A percentile compares a stretch with the other conserved stretches of the same genome.
Conservation (phyloP, 2,888 invertebrate species). For the Falcaria lacertinaria region DNA sequence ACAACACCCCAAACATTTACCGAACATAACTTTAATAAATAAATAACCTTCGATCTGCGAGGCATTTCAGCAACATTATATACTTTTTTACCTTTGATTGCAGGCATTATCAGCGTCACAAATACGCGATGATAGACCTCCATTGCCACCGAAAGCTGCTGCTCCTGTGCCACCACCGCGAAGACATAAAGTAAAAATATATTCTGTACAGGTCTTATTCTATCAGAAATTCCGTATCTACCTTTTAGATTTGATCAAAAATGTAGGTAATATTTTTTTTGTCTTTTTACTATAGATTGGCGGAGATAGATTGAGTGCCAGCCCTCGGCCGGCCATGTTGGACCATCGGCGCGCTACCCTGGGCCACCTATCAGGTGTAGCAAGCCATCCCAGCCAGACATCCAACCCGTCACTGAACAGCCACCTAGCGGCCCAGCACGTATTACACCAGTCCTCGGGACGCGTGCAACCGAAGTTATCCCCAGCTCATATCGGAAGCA, state of each 20-base stretch:
- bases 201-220: not conserved
- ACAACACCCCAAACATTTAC: no score
- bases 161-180: conserved; percentile 74
- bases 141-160: conserved; percentile 66
- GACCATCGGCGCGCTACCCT: conserved; percentile 54
- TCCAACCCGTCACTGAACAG: conserved; percentile 29
- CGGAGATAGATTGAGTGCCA: conserved; percentile 57
- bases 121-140: conserved; percentile 65
- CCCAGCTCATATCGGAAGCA: conserved; percentile 50
- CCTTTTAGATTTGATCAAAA: no score
- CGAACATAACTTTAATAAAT: no score
- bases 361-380: conserved; percentile 22
- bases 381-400: conserved; percentile 12
- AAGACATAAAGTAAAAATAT: conserved; percentile 58
- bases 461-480: conserved; percentile 44
- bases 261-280: not conserved
- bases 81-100: conserved; percentile 4
- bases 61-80: conserved; percentile 20
- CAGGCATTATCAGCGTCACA: conserved; percentile 60
- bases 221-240: no score
- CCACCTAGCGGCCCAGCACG: conserved; percentile 33
- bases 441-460: conserved; percentile 30
- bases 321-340: conserved; percentile 48
- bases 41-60: no score
- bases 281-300: conserved; percentile 29